Conservation (phyloP, 2,888 invertebrate genomes). For the Junonia oenone region DNA sequence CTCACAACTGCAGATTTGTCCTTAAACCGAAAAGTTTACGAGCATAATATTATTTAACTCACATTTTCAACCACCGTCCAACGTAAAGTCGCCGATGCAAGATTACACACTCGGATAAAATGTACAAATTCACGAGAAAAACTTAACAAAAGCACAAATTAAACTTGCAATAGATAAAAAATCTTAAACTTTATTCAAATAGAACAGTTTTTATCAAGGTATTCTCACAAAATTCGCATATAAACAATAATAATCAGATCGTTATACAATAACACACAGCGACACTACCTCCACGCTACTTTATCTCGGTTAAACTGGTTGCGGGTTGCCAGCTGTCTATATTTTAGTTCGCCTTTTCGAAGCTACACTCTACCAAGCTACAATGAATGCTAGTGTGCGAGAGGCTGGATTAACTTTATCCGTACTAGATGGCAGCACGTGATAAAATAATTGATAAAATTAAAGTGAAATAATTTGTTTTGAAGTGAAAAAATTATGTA, state of each 20-base stretch:
- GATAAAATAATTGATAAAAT: background rate
- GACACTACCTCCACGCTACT: constrained; percentile 46
- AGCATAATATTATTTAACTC: constrained; percentile 55
- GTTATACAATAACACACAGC: constrained; percentile 45
- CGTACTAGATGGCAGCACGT: constrained; percentile 12
- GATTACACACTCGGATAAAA: constrained; percentile 70
- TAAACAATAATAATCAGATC: constrained; percentile 69
- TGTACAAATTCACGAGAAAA: constrained; percentile 58
- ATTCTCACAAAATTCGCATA: constrained; percentile 54
- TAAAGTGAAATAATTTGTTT: background rate
- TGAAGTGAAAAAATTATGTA: too few species aligned
- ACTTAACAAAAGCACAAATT: constrained; percentile 39
- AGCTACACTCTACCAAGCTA: background rate
- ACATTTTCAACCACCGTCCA: constrained; percentile 71
- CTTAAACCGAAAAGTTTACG: constrained; percentile 52
- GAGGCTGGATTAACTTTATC: background rate
- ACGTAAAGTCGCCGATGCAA: constrained; percentile 66
- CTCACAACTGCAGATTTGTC: constrained; percentile 33
- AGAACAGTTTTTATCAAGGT: constrained; percentile 34
- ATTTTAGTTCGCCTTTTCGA: constrained; percentile 8
- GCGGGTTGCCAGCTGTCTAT: constrained; percentile 22
- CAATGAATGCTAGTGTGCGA: background rate
- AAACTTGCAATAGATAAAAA: constrained; percentile 32
- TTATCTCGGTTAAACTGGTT: constrained; percentile 67
- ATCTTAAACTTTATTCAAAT: constrained; percentile 46